These are phyloP conservation scores for Philopotamus ludificatus DNA, from an alignment of 1,140 invertebrate species.

Conservation along the genomic window DNA sequence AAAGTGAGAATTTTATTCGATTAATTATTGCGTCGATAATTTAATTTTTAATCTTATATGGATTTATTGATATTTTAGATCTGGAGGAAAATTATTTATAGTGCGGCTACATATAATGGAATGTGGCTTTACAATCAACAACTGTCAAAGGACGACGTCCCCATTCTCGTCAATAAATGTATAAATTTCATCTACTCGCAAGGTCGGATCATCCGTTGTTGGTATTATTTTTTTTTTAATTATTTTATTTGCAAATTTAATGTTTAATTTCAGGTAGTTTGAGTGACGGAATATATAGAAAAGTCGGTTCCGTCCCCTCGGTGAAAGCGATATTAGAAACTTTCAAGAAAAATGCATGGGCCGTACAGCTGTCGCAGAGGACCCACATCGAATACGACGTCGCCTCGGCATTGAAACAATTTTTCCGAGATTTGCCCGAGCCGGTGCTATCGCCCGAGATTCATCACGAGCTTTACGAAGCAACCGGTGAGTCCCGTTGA, in stretches of 20 bases:
- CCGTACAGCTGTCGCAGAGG: slow-evolving; percentile 71
- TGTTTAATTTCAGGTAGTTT: slow-evolving; percentile 64
- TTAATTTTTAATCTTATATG: slow-evolving; percentile 18
- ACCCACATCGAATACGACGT: slow-evolving; percentile 84
- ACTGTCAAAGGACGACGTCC: slow-evolving; percentile 80
- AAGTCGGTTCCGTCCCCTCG: slow-evolving; percentile 73
- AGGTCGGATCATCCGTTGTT: slow-evolving; percentile 56
- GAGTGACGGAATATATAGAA: slow-evolving; percentile 83
- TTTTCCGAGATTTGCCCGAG: slow-evolving; percentile 77
- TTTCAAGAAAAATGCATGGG: slow-evolving; percentile 79
- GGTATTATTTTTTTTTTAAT: slow-evolving; percentile 16
- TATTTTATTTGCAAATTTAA: slow-evolving; percentile 14
- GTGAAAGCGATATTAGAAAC: slow-evolving; percentile 70
- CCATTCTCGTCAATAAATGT: slow-evolving; percentile 87
- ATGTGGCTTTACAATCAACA: slow-evolving; percentile 77
- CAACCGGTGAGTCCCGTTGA: slow-evolving; percentile 36
- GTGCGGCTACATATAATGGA: slow-evolving; percentile 76
- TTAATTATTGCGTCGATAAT: neutral
- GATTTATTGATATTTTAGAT: slow-evolving; percentile 47
- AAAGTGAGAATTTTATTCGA: slow-evolving; percentile 56
- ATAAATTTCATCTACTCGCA: slow-evolving; percentile 84
- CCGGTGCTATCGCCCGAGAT: slow-evolving; percentile 57
- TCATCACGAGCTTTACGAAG: slow-evolving; percentile 39
- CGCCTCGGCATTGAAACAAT: slow-evolving; percentile 79
- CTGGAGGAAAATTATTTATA: slow-evolving; percentile 72